These are phyloP conservation scores for Sinocyclocheilus grahami DNA, from an alignment of 2,113 vertebrate species.

Conservation along the genomic window DNA sequence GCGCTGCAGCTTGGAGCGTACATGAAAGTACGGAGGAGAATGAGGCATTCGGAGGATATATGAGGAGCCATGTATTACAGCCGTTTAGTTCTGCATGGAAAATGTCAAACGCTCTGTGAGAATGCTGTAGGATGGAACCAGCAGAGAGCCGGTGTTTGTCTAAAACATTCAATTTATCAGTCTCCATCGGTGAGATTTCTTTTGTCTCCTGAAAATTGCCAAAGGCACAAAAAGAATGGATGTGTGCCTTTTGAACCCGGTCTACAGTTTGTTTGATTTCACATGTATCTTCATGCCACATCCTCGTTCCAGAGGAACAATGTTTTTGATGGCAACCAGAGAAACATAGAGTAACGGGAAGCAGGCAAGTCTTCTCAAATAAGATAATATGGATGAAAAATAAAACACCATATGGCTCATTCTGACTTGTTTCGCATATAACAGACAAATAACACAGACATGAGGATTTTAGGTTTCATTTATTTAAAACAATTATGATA, in stretches of 20 bases:
- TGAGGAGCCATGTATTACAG: constrained; percentile 36
- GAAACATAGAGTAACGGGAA: too few species aligned
- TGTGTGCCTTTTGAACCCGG: constrained; percentile 17
- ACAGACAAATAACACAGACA: too few species aligned
- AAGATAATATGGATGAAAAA: too few species aligned
- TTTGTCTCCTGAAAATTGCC: constrained; percentile 6
- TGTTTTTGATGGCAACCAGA: too few species aligned
- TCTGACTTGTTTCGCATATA: too few species aligned
- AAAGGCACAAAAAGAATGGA: constrained; percentile 5
- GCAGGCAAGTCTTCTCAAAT: too few species aligned
- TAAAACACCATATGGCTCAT: too few species aligned
- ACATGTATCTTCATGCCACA: constrained; percentile 16
- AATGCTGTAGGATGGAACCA: background rate
- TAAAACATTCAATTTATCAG: constrained; percentile 27
- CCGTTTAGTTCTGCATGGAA: constrained; percentile 21
- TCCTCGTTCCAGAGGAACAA: background rate
- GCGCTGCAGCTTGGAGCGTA: constrained; percentile 30
- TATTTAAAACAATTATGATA: too few species aligned
- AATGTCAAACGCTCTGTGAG: constrained; percentile 12
- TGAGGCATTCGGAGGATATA: constrained; percentile 29
- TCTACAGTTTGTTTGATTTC: constrained; percentile 31
- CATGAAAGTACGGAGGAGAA: background rate
- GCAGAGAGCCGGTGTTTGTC: constrained; percentile 7
- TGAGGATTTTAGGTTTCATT: too few species aligned
- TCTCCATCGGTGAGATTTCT: background rate